These are phyloP conservation scores for Acestrorhynchus altus DNA, from an alignment of 2,797 vertebrate species.

Conservation along the genomic window DNA sequence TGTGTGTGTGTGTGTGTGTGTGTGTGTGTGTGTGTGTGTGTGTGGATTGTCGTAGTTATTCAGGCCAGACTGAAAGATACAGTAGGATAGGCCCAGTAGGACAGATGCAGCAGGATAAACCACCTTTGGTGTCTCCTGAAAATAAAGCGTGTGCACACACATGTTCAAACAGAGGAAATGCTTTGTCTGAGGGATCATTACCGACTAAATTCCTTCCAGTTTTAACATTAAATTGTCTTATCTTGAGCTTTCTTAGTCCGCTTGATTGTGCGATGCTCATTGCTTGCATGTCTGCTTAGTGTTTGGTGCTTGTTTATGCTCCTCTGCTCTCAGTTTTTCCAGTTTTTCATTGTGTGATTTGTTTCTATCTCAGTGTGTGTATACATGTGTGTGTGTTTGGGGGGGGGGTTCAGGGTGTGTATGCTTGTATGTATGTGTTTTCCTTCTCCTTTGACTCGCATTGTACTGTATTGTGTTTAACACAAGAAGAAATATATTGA, in stretches of 20 bases:
- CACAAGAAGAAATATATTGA: slow-evolving; percentile 66
- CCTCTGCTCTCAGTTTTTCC: slow-evolving; percentile 38
- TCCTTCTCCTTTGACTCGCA: slow-evolving; percentile 49
- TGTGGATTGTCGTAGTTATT: slow-evolving; percentile 9
- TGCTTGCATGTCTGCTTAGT: slow-evolving; percentile 72
- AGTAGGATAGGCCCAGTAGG: no score
- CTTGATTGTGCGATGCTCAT: slow-evolving; percentile 75
- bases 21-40: no score
- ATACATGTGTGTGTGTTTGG: slow-evolving; percentile 12
- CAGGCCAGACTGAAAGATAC: slow-evolving; percentile 24
- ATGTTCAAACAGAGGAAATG: slow-evolving; percentile 24
- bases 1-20: slow-evolving; percentile 5
- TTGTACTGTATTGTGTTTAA: slow-evolving; percentile 62
- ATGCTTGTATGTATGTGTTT: neutral
- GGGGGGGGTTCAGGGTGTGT: neutral
- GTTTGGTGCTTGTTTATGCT: slow-evolving; percentile 56
- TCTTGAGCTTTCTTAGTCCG: slow-evolving; percentile 75
- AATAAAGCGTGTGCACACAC: slow-evolving; percentile 15
- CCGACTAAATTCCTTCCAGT: slow-evolving; percentile 32
- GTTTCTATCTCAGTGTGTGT: slow-evolving; percentile 55
- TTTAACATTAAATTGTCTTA: slow-evolving; percentile 56
- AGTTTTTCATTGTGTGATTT: slow-evolving; percentile 52
- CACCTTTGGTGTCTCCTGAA: no score
- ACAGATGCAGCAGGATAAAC: no score
- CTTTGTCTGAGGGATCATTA: slow-evolving; percentile 35